Conservation (phyloP, 2,797 vertebrate genomes). For the Dromococcyx pavoninus region DNA sequence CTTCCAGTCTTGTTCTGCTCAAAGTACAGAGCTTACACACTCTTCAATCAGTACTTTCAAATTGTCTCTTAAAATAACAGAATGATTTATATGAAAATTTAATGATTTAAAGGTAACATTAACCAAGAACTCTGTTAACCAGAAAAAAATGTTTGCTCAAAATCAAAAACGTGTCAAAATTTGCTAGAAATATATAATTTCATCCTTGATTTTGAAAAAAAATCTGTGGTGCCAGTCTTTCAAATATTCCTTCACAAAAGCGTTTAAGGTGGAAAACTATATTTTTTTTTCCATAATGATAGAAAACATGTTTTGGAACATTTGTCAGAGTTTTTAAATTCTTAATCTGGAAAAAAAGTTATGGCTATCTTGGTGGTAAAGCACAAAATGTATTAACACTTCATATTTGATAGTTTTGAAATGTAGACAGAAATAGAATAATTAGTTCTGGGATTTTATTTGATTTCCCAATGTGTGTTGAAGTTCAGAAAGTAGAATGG, state of each 20-base stretch:
- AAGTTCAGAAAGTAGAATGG: neutral
- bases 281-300: neutral
- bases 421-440: neutral
- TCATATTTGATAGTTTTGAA: neutral
- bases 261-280: neutral
- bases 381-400: neutral
- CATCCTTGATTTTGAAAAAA: neutral
- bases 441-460: neutral
- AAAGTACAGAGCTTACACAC: neutral
- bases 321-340: neutral
- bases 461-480: neutral
- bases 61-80: neutral
- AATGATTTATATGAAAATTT: neutral
- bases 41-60: neutral
- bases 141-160: neutral
- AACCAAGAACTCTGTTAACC: neutral
- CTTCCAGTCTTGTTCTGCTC: neutral
- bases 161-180: neutral
- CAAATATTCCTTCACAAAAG: neutral
- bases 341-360: neutral
- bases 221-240: neutral
- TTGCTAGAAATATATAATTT: neutral
- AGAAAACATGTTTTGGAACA: neutral
- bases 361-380: neutral
- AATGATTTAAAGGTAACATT: neutral